These are phyloP conservation scores for Halocaridina rubra DNA, from an alignment of 2,888 invertebrate species.

Conservation along the genomic window DNA sequence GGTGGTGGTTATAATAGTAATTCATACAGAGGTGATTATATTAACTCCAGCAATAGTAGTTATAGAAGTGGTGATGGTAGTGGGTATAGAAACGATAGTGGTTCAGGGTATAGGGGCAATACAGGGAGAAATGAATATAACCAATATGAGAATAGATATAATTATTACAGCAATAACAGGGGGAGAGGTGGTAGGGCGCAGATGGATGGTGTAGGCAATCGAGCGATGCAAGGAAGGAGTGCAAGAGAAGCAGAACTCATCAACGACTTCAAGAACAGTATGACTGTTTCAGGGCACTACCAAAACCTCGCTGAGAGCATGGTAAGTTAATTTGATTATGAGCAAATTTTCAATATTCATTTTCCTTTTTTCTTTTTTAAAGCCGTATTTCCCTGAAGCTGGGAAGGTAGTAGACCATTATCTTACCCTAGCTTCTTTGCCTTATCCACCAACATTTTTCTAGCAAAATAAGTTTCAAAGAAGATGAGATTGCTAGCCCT, in stretches of 20 bases:
- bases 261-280: conserved; percentile 7
- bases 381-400: too few species aligned
- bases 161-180: neutral
- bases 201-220: neutral
- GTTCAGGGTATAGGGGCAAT: neutral
- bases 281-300: conserved; percentile 23
- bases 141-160: neutral
- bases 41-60: too few species aligned
- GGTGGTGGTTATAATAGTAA: neutral
- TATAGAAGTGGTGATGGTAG: too few species aligned
- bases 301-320: neutral
- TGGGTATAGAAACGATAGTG: neutral
- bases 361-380: too few species aligned
- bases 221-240: neutral
- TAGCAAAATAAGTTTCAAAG: too few species aligned
- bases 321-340: too few species aligned
- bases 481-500: too few species aligned
- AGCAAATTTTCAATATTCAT: too few species aligned
- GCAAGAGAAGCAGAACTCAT: conserved; percentile 25
- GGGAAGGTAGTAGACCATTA: too few species aligned
- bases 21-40: neutral
- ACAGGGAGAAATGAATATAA: neutral
- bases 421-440: too few species aligned
- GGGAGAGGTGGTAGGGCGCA: conserved; percentile 4
- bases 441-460: too few species aligned